Evolutionary conservation across 2,888 invertebrate genomes (phyloP), one percentile per base, ranked within the genome.

Genomic region (Drosophila siamana): DNA sequence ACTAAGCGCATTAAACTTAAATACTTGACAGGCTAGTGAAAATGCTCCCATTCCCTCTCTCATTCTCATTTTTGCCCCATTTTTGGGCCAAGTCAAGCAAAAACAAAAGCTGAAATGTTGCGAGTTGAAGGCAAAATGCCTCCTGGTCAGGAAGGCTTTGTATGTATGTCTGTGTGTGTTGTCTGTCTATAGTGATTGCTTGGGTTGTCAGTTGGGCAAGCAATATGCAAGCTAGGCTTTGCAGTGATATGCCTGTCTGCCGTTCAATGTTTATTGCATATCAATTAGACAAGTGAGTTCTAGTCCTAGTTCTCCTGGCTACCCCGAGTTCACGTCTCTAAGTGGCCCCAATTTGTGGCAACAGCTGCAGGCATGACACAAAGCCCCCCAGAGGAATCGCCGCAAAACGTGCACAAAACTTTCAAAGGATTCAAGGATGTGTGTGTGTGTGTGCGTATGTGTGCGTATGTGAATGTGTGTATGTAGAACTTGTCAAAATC

Each of bases 201-300:
- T 54, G 33, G 44, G 46, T 65, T 74, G 74, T 77, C 78, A 61
- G 68, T 56, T 26, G 26, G 33, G 61, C 6, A 43, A 15, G 60
- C 63, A 78, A 74, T 77, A 72, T 78, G 68, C 74, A 73, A 33
- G 43, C 22, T 47, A 24, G 74, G 78, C 74, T 78, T 78, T 72
- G 33, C 62, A 59, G 60, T 69, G 75, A 73, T 72, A 83, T 69
- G 76, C 76, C 38, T 74, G 68, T 80, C 73, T 66, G 65, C 11
- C 65, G 69, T 51, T 67, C 82, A 81, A 81, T 87, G 82, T 87
- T 87, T 82, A 87, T 87, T 87, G 82, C 82, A 87, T 82, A 82
- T 82, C 82, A 82, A 82, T 82, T 82, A 82, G 74, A 73, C 68
- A 68, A 66, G 33, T 33, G 69, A 46, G 38, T 16, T 43, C 63